These are phyloP conservation scores for Atherinomorus stipes DNA, from an alignment of 2,113 vertebrate species.

Conservation along the genomic window DNA sequence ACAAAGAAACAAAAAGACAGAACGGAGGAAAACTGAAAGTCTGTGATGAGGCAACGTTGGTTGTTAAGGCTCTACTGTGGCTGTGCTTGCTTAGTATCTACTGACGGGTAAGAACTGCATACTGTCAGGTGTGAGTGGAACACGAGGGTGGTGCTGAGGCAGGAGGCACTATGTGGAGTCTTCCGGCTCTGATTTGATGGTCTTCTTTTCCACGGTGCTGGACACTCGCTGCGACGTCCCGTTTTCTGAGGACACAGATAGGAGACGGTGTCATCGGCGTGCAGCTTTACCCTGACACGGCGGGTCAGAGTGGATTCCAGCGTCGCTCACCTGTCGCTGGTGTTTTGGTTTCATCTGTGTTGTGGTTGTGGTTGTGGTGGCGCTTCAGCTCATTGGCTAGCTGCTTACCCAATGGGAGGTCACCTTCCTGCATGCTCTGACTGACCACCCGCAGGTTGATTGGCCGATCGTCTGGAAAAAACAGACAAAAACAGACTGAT, in stretches of 20 bases:
- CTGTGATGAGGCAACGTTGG: conserved; percentile 94
- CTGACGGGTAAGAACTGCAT: conserved; percentile 80
- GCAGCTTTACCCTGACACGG: not conserved
- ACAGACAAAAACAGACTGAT: not conserved
- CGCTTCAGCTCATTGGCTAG: conserved; percentile 90
- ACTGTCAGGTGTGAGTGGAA: conserved; percentile 78
- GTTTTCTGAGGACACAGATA: conserved; percentile 82
- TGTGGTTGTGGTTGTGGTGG: conserved; percentile 73
- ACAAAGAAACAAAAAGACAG: conserved; percentile 63
- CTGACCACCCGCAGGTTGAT: conserved; percentile 89
- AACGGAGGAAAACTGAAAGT: conserved; percentile 78
- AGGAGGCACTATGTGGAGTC: conserved; percentile 92
- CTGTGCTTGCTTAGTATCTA: conserved; percentile 88
- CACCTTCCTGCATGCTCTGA: conserved; percentile 78
- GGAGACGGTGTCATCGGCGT: conserved; percentile 25
- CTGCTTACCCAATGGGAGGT: conserved; percentile 85
- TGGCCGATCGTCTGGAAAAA: conserved; percentile 87
- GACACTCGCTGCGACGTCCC: conserved; percentile 90
- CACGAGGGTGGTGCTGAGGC: conserved; percentile 12
- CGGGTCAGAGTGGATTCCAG: no score
- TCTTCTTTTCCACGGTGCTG: conserved; percentile 88
- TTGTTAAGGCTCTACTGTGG: conserved; percentile 96
- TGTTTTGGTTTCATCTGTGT: conserved; percentile 85
- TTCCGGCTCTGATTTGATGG: conserved; percentile 96
- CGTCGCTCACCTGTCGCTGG: conserved; percentile 77